Percentiles rank a stretch among this genome's conserved stretches.
These are phyloP conservation scores for Smutsia gigantea DNA, from an alignment of 2,797 vertebrate genomes.

Conservation along the genomic window DNA sequence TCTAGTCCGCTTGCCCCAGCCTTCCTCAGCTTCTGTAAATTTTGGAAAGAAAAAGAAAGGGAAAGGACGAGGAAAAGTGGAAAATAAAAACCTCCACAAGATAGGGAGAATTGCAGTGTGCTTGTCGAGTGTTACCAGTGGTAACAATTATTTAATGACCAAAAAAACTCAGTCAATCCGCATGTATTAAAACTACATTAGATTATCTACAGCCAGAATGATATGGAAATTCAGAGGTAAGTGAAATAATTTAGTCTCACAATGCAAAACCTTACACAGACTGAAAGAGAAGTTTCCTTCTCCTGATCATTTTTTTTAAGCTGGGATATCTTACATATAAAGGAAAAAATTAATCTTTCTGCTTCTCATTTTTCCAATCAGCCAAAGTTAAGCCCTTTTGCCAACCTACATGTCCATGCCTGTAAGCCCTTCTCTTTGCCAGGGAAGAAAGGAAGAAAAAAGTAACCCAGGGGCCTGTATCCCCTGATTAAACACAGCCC, in stretches of 20 bases:
- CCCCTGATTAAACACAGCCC: conserved; percentile 77
- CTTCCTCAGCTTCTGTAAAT: conserved; percentile 81
- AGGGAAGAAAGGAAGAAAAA: conserved; percentile 73
- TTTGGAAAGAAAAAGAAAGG: conserved; percentile 75
- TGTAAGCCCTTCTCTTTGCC: conserved; percentile 73
- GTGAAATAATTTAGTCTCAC: conserved; percentile 84
- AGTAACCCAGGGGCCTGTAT: conserved; percentile 61
- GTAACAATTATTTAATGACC: conserved; percentile 84
- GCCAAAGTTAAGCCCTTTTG: conserved; percentile 77
- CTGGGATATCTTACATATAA: conserved; percentile 72
- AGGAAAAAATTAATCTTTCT: conserved; percentile 55
- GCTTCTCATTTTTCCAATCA: conserved; percentile 60
- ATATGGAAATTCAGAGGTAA: conserved; percentile 85
- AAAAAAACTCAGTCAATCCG: conserved; percentile 82
- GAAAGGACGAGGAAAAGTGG: background rate
- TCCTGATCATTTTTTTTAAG: conserved; percentile 83
- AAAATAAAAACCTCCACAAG: conserved; percentile 63
- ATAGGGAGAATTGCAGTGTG: conserved; percentile 84
- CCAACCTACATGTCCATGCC: conserved; percentile 81
- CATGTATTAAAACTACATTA: conserved; percentile 84
- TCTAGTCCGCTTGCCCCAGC: conserved; percentile 82
- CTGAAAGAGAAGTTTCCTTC: conserved; percentile 82
- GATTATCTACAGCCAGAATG: conserved; percentile 84
- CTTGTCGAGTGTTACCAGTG: conserved; percentile 86
- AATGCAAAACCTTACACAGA: conserved; percentile 80